Evolutionary conservation across 2,113 vertebrate species (phyloP).

Genomic region (Oryzias woworae): DNA sequence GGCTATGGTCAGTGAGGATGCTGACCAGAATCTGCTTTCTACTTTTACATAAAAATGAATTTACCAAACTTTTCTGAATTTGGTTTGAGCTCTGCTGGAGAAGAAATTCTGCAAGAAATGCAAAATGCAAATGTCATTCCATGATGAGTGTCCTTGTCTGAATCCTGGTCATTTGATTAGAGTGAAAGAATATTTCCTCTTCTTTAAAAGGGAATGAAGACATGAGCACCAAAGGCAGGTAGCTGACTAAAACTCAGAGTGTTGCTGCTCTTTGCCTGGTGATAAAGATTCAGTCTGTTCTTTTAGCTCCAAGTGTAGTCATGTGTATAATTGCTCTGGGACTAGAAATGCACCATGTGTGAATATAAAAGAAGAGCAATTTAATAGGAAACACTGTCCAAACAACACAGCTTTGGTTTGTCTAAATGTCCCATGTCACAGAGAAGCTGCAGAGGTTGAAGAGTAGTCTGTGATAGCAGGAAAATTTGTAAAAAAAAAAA

Average conservation of each 20-base stretch:
- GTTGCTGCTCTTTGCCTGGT: constrained; percentile 66
- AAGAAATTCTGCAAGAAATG: constrained; percentile 49
- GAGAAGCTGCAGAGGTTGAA: constrained; percentile 53
- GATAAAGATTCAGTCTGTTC: constrained; percentile 74
- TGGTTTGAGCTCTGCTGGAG: constrained; percentile 28
- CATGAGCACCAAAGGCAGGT: constrained; percentile 51
- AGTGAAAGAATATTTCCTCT: constrained; percentile 65
- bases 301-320: constrained; percentile 76
- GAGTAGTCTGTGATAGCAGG: constrained; percentile 33
- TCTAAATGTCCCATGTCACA: constrained; percentile 64
- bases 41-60: no score
- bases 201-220: constrained; percentile 72
- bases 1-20: no score
- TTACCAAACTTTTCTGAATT: constrained; percentile 27
- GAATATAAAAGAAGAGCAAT: constrained; percentile 73
- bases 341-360: constrained; percentile 75
- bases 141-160: constrained; percentile 35
- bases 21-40: no score
- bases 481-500: constrained; percentile 1
- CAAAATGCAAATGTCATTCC: constrained; percentile 47
- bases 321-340: constrained; percentile 78
- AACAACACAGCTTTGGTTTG: constrained; percentile 68
- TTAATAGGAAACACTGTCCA: constrained; percentile 74
- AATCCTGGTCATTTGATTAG: constrained; percentile 63
- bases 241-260: constrained; percentile 52